Evolutionary conservation across 2,113 vertebrate species (phyloP).

Genomic region (Platysteira castanea): DNA sequence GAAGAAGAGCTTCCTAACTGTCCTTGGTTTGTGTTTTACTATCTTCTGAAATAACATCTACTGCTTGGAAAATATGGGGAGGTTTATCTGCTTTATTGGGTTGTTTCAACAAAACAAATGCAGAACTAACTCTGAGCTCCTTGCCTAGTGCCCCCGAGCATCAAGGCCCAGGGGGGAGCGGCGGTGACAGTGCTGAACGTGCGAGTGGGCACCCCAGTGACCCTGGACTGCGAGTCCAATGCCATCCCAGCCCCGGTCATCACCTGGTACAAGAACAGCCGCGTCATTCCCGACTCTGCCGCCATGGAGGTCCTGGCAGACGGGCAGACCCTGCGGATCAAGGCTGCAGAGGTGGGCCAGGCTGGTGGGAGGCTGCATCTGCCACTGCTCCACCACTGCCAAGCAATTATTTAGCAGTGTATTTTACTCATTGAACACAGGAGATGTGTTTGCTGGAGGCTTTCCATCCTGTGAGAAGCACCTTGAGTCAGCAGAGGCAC

Average conservation of each 20-base stretch:
- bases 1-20: conserved; percentile 84
- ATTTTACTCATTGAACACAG: fast-evolving
- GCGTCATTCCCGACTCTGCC: conserved; percentile 72
- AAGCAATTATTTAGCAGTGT: neutral
- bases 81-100: neutral
- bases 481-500: neutral
- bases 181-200: conserved; percentile 79
- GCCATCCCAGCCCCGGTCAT: conserved; percentile 88
- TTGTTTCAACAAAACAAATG: neutral
- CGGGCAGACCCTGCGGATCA: conserved; percentile 82
- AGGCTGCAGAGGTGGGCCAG: conserved; percentile 81
- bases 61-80: neutral
- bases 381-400: neutral
- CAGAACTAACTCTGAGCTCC: neutral
- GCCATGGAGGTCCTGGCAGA: conserved; percentile 72
- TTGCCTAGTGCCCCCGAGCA: conserved; percentile 87
- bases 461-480: neutral
- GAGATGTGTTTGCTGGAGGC: neutral
- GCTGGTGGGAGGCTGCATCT: neutral
- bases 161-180: conserved; percentile 80
- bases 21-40: conserved; percentile 81
- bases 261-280: conserved; percentile 93
- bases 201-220: conserved; percentile 73
- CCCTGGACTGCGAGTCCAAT: conserved; percentile 86
- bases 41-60: neutral